Evolutionary conservation across 2,797 vertebrate species (phyloP), one percentile per base, ranked within the genome.

Genomic region (Hapalemur alaotrensis): DNA sequence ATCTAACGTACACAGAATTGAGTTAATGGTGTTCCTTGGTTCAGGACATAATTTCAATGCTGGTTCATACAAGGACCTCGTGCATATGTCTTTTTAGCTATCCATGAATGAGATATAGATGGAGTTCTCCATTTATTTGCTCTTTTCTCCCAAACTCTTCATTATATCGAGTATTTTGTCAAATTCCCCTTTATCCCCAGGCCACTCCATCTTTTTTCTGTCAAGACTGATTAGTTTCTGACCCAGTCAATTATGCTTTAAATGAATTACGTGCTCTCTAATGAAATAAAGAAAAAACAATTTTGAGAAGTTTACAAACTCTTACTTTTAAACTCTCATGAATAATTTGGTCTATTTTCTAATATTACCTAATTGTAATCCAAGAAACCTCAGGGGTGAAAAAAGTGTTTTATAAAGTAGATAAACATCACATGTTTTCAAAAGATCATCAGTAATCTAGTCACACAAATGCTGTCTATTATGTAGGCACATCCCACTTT

Each of bases 271-370:
- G 4, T 43, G 2, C 7, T 75, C 43, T 86, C 18, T 87, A 57
- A 78, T 12, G 25, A 59, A 89, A 69, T 52, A 89, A 95, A 73
- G 70, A 43, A 65, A 78, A 85, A 48, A 61, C 3, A 54, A 14
- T 79, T 88, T 91, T 83, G 43, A 82, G n/a, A 95, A 89, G 43
- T 92, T 92, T 76, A 30, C 3, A 46, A 93, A 78, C 11, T 75
- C 54, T 85, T 12, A 61, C 30, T 67, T 65, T 91, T 93, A 72
- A 81, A 8, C 10, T 79, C 41, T 94, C 38, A 48, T n/a, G n/a
- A 94, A 35, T 57, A 69, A 52, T 78, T 52, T 79, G 14, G 41
- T 67, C 65, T 61, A 28, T 50, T 93, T 93, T 87, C 35, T 69
- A 89, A 82, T 73, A 70, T 67, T 84, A 50, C 78, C 43, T 92